Evolutionary conservation across 2,888 invertebrate genomes (phyloP).

Genomic region (Clanis bilineata): DNA sequence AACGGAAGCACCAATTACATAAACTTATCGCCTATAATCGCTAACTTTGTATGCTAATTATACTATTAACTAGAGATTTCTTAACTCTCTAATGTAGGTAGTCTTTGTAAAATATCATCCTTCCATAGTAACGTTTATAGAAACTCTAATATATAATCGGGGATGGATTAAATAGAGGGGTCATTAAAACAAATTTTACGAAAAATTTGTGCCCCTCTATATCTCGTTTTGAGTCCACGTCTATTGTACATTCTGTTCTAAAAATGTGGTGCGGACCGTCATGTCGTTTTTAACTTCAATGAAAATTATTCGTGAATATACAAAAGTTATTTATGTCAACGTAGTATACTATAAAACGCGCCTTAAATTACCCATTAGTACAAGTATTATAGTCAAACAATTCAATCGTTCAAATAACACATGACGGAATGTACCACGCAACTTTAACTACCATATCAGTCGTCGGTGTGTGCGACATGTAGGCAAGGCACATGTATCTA

Average conservation of each 20-base stretch:
- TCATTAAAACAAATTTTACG: background rate
- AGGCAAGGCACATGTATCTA: slow-evolving; percentile 4
- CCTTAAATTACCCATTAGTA: slow-evolving; percentile 2
- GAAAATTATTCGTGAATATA: slow-evolving; percentile 20
- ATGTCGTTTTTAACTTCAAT: slow-evolving; percentile 1
- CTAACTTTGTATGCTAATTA: slow-evolving; percentile 57
- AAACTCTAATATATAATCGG: slow-evolving; percentile 1
- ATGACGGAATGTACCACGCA: background rate
- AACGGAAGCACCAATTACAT: slow-evolving; percentile 67
- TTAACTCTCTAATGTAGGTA: slow-evolving; percentile 73
- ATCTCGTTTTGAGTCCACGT: background rate
- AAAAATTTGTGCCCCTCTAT: background rate
- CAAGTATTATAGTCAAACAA: slow-evolving; percentile 2
- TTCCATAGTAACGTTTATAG: slow-evolving; percentile 45
- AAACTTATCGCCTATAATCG: slow-evolving; percentile 48
- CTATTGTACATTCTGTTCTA: background rate
- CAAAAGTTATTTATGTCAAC: slow-evolving; percentile 7
- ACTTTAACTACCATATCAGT: slow-evolving; percentile 1
- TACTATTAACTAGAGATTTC: slow-evolving; percentile 70
- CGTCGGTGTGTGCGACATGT: background rate
- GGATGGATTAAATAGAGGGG: background rate
- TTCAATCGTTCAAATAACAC: background rate
- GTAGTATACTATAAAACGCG: slow-evolving; percentile 13
- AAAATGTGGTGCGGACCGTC: background rate
- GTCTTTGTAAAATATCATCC: slow-evolving; percentile 73